Evolutionary conservation across 2,113 vertebrate genomes (phyloP).

Genomic region (Hassar affinis): DNA sequence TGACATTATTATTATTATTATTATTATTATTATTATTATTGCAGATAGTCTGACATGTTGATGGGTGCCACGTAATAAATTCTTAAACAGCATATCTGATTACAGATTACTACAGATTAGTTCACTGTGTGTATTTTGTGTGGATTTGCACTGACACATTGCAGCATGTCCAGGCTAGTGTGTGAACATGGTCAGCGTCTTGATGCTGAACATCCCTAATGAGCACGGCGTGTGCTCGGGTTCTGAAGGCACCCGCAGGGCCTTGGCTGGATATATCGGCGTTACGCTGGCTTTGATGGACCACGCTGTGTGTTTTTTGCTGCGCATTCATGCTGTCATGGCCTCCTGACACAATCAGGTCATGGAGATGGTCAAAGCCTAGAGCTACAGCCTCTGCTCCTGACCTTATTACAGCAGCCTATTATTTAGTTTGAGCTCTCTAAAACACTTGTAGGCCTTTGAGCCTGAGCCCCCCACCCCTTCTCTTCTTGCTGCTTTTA

Average conservation of each 20-base stretch:
- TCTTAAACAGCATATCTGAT: conserved; percentile 7
- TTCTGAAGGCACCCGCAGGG: conserved; percentile 76
- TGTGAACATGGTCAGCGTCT: conserved; percentile 44
- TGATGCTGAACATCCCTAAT: conserved; percentile 82
- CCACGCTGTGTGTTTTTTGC: conserved; percentile 76
- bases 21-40: neutral
- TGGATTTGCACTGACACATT: conserved; percentile 2
- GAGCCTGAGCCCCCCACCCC: conserved; percentile 52
- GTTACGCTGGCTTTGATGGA: conserved; percentile 80
- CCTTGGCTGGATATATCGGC: conserved; percentile 69
- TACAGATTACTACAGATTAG: neutral
- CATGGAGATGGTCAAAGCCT: conserved; percentile 82
- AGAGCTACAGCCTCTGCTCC: conserved; percentile 78
- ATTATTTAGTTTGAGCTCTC: conserved; percentile 79
- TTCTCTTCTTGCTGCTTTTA: conserved; percentile 45
- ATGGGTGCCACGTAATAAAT: neutral
- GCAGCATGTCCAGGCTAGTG: neutral
- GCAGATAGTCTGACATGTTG: neutral
- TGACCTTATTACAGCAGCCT: conserved; percentile 79
- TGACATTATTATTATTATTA: neutral
- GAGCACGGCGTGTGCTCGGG: conserved; percentile 75
- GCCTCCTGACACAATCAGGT: conserved; percentile 86
- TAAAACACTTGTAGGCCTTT: conserved; percentile 70
- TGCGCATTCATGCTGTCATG: conserved; percentile 82
- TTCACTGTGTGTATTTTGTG: neutral